Evolutionary conservation across 2,113 vertebrate species (phyloP).

Genomic region (Lasiurus borealis): DNA sequence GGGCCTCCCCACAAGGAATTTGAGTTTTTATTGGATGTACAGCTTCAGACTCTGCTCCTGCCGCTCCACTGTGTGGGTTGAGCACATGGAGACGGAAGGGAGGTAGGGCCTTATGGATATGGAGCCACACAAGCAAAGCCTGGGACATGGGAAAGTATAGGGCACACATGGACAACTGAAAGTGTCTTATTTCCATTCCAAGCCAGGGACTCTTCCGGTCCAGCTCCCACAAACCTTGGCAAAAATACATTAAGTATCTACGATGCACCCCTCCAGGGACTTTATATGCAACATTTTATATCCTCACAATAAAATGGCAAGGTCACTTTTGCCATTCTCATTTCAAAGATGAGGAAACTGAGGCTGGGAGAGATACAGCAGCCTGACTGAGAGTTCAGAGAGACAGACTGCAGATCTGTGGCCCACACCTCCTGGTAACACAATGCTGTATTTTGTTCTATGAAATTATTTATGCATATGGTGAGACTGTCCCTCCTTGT

Average conservation of each 20-base stretch:
- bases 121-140: background rate
- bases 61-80: background rate
- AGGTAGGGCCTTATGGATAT: background rate
- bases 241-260: background rate
- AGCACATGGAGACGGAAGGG: background rate
- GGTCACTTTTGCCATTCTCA: background rate
- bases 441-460: background rate
- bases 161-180: background rate
- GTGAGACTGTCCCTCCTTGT: background rate
- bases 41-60: background rate
- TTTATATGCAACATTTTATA: background rate
- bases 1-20: background rate
- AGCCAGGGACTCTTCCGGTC: background rate
- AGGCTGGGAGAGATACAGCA: background rate
- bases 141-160: background rate
- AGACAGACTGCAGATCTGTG: background rate
- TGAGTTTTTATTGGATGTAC: background rate
- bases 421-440: slow-evolving; percentile 1
- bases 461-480: background rate
- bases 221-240: background rate
- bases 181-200: background rate
- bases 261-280: background rate
- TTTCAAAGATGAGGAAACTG: slow-evolving; percentile 1
- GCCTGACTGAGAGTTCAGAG: background rate
- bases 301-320: background rate